Evolutionary conservation across 2,888 invertebrate species (phyloP), one percentile per base, ranked within the genome.

Genomic region (Nymphalis c-album): DNA sequence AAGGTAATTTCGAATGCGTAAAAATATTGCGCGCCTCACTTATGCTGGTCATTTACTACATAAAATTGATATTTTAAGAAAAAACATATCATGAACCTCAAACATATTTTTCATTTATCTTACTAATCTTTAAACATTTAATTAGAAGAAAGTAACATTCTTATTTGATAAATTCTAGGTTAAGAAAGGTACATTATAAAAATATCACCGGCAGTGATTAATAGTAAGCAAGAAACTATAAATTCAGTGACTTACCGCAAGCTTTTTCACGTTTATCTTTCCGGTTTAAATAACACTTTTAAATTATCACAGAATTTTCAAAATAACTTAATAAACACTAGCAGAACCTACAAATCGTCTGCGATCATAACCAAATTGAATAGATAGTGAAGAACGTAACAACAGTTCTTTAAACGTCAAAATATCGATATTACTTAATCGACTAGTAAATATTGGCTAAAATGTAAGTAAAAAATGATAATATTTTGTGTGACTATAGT

Each of bases 261-360:
- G 46, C 53, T 65, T 65, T 59, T 35, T 65, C 48, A 51, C 80
- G 73, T 75, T 75, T 76, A 75, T 77, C 76, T 77, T 73, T 77
- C 76, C 80, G 78, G 75, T 76, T 75, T 77, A 77, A 82, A 80
- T 78, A 78, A 77, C 88, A 91, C 89, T 88, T 85, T 85, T 87
- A 90, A 89, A 89, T 87, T 89, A 88, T 74, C 89, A 89, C 90
- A 74, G 81, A 85, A 82, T 86, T 86, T 86, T 85, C 13, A 57
- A 78, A 83, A 87, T 85, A 81, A 83, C 80, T 79, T 78, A 79
- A 89, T 88, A 91, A 91, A 91, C 90, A 90, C 84, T 84, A 83
- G 80, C 75, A 73, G 74, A 73, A 73, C 68, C 68, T 68, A 70
- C 72, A 64, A 72, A 75, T 72, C 75, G 76, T 76, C 75, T 71